A percentile compares a stretch with the other conserved stretches of the same genome.
Evolutionary conservation across 2,113 vertebrate genomes (phyloP).

Genomic region (Pelobates fuscus): DNA sequence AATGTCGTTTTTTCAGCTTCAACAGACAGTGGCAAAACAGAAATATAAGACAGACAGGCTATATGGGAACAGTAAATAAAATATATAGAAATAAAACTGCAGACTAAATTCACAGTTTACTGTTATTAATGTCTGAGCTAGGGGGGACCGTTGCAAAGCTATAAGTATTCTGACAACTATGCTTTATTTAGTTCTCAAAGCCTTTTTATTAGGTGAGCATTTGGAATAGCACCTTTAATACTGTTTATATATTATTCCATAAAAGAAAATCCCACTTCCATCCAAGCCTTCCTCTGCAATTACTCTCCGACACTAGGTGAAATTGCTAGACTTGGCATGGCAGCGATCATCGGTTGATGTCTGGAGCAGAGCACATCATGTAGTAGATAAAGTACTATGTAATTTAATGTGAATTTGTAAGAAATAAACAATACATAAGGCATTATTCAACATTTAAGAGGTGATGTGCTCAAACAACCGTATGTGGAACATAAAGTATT

Average conservation of each 20-base stretch:
- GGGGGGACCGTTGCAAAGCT: background rate
- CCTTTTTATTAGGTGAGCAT: background rate
- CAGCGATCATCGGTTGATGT: background rate
- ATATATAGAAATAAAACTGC: too few species aligned
- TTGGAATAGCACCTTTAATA: background rate
- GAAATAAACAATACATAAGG: too few species aligned
- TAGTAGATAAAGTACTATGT: background rate
- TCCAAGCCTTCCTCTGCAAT: background rate
- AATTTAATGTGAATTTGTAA: too few species aligned
- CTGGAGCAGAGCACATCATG: background rate
- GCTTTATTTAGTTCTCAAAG: background rate
- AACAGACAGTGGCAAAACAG: too few species aligned
- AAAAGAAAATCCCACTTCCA: background rate
- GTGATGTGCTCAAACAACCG: too few species aligned
- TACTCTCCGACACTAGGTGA: background rate
- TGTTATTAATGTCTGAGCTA: too few species aligned
- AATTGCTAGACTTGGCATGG: background rate
- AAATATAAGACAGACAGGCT: too few species aligned
- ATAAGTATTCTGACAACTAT: background rate
- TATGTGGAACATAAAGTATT: too few species aligned
- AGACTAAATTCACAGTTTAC: too few species aligned
- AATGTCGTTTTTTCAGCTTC: too few species aligned
- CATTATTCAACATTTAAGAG: too few species aligned
- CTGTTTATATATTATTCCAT: background rate
- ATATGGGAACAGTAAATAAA: too few species aligned